These are phyloP conservation scores for Clinocottus analis DNA, from an alignment of 2,113 vertebrate genomes.

Conservation along the genomic window DNA sequence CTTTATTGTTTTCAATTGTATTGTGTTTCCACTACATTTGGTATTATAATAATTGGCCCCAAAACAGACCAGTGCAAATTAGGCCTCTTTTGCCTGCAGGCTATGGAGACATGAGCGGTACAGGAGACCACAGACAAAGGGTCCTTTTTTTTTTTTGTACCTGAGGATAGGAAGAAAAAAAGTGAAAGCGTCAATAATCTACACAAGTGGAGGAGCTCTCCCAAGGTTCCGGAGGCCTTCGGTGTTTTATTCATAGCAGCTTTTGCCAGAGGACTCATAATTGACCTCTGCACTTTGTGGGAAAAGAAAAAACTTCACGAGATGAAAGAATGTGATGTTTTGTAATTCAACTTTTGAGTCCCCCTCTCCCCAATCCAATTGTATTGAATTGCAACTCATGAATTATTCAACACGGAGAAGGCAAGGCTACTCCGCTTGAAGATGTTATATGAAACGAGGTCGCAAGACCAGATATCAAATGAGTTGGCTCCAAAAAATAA, in stretches of 20 bases:
- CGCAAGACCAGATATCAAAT: slow-evolving; percentile 70
- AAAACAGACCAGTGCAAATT: slow-evolving; percentile 83
- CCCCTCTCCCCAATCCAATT: slow-evolving; percentile 73
- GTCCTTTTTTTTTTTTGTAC: slow-evolving; percentile 70
- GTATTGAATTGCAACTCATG: slow-evolving; percentile 80
- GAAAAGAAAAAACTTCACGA: slow-evolving; percentile 70
- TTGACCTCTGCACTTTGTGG: slow-evolving; percentile 82
- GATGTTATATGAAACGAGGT: slow-evolving; percentile 78
- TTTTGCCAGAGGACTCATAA: slow-evolving; percentile 84
- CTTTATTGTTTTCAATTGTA: slow-evolving; percentile 81
- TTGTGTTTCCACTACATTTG: slow-evolving; percentile 82
- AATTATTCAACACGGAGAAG: slow-evolving; percentile 78
- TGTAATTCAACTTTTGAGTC: slow-evolving; percentile 83
- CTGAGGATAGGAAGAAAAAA: slow-evolving; percentile 72
- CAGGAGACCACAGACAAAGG: slow-evolving; percentile 81
- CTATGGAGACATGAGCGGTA: slow-evolving; percentile 74
- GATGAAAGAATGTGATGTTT: slow-evolving; percentile 85
- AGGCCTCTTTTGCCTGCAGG: slow-evolving; percentile 82
- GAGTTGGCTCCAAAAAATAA: slow-evolving; percentile 35
- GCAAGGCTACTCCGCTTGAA: slow-evolving; percentile 74
- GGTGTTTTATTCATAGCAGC: slow-evolving; percentile 82
- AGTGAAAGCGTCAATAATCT: slow-evolving; percentile 83
- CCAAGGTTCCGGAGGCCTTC: slow-evolving; percentile 76
- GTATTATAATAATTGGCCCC: slow-evolving; percentile 86
- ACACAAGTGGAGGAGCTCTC: slow-evolving; percentile 81